phyloP scores from a whole-genome alignment of 1,140 invertebrate genomes.

The Teleopsis dalmanni region DNA sequence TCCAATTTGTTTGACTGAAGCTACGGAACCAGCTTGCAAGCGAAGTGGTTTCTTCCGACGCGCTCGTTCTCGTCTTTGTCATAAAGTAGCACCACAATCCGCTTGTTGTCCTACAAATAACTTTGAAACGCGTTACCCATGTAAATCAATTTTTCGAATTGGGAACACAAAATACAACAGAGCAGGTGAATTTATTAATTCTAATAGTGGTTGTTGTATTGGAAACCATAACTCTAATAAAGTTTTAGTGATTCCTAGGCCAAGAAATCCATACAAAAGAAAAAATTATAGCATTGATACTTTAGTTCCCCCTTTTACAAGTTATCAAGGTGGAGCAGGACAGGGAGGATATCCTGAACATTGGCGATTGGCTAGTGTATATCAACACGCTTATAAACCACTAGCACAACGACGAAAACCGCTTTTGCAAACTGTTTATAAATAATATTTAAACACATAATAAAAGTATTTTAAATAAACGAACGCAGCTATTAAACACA shows the following conservation, averaged over 20 bases:
- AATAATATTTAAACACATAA: constrained; percentile 38
- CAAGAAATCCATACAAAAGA: constrained; percentile 64
- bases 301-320: constrained; percentile 67
- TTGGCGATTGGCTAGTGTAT: constrained; percentile 74
- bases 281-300: constrained; percentile 70
- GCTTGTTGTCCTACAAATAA: constrained; percentile 14
- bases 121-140: constrained; percentile 55
- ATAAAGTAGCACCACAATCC: constrained; percentile 35
- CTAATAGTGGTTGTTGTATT: constrained; percentile 29
- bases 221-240: constrained; percentile 43
- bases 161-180: constrained; percentile 53
- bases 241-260: constrained; percentile 59
- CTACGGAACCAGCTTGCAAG: constrained; percentile 21
- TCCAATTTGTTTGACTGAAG: not conserved
- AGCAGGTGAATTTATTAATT: constrained; percentile 44
- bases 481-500: too few species aligned
- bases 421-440: constrained; percentile 59
- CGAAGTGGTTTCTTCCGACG: constrained; percentile 21
- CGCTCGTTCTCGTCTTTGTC: constrained; percentile 27
- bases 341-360: constrained; percentile 69
- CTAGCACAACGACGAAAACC: constrained; percentile 55
- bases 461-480: not conserved
- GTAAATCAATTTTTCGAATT: constrained; percentile 64
- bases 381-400: constrained; percentile 76
- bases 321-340: constrained; percentile 55